Conservation (phyloP, 2,113 vertebrate species). For the Myiopsitta monachus region DNA sequence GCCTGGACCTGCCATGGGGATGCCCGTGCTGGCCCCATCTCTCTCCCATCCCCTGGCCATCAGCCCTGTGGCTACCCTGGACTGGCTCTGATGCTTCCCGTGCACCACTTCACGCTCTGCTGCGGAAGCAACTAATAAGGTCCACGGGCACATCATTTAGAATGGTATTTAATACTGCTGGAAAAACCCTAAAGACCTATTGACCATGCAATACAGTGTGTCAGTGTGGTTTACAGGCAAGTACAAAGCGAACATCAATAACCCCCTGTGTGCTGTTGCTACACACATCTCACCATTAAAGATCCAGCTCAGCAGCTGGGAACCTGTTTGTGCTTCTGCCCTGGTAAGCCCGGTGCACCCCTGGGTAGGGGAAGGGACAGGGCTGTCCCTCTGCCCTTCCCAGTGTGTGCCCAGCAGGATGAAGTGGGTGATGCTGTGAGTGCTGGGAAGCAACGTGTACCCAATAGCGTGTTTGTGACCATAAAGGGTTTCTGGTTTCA, state of each 20-base stretch:
- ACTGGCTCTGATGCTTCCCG: rapidly evolving
- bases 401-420: rapidly evolving
- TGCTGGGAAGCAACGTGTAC: neutral
- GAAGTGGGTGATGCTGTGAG: neutral
- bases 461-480: neutral
- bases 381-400: neutral
- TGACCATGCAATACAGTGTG: neutral
- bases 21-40: rapidly evolving
- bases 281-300: slow-evolving; percentile 28
- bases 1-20: neutral
- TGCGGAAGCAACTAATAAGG: neutral
- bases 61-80: rapidly evolving
- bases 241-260: slow-evolving; percentile 46
- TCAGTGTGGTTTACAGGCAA: slow-evolving; percentile 54
- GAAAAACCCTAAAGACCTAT: slow-evolving; percentile 36
- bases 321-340: neutral
- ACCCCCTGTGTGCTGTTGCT: neutral
- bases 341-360: neutral
- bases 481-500: neutral
- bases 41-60: neutral
- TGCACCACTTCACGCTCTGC: rapidly evolving
- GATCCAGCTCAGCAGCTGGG: neutral
- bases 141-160: neutral
- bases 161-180: slow-evolving; percentile 42
- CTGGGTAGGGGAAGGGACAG: neutral